phyloP scores from a whole-genome alignment of 2,888 invertebrate genomes.

The Xestoiulus laeticollis region DNA sequence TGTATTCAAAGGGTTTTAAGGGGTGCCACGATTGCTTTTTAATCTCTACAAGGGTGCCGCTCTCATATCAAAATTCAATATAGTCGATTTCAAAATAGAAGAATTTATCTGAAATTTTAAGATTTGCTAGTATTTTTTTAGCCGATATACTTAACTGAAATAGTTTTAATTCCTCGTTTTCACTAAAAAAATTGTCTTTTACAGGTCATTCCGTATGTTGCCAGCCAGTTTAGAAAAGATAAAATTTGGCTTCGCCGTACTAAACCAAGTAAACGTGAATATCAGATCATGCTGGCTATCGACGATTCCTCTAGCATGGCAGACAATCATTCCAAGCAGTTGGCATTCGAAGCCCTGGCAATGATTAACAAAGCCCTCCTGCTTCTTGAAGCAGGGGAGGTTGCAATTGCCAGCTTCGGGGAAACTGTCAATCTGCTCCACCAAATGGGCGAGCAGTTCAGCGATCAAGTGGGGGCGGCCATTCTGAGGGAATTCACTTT shows the following conservation, averaged over 20 bases:
- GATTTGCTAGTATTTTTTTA: too few species aligned
- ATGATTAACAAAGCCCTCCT: conserved; percentile 87
- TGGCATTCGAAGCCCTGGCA: conserved; percentile 95
- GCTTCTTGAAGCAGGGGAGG: conserved; percentile 91
- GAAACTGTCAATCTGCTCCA: conserved; percentile 87
- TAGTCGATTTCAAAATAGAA: too few species aligned
- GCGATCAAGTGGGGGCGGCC: conserved; percentile 80
- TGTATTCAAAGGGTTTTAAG: too few species aligned
- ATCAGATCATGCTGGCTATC: conserved; percentile 94
- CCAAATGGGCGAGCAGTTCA: conserved; percentile 84
- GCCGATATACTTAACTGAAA: too few species aligned
- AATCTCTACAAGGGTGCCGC: too few species aligned
- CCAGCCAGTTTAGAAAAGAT: conserved; percentile 98
- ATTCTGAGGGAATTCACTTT: conserved; percentile 74
- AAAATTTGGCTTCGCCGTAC: conserved; percentile 98
- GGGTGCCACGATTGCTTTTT: too few species aligned
- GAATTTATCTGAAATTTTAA: too few species aligned
- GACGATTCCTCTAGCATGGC: conserved; percentile 86
- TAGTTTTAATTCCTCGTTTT: too few species aligned
- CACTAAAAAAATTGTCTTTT: too few species aligned
- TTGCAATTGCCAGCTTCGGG: conserved; percentile 92
- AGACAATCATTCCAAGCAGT: conserved; percentile 71
- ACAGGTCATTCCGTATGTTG: conserved; percentile 95
- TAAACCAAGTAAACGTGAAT: conserved; percentile 93
- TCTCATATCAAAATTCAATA: too few species aligned